phyloP scores from a whole-genome alignment of 1,140 invertebrate genomes.

The Philopotamus ludificatus region DNA sequence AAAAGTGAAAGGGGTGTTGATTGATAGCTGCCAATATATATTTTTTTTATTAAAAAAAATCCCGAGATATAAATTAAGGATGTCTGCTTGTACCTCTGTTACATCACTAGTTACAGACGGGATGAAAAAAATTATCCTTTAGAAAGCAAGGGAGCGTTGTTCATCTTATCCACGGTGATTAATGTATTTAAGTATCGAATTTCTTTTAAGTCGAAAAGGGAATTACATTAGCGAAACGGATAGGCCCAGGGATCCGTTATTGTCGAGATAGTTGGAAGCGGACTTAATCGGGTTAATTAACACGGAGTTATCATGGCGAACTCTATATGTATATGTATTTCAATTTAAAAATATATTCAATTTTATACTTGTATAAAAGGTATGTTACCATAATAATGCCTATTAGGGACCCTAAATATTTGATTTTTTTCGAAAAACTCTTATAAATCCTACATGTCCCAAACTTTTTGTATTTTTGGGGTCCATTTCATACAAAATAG shows the following conservation, averaged over 20 bases:
- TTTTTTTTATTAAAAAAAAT: no score
- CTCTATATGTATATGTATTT: no score
- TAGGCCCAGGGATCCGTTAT: conserved; percentile 14
- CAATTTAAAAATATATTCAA: no score
- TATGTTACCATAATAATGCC: no score
- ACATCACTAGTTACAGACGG: conserved; percentile 18
- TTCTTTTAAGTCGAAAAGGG: conserved; percentile 28
- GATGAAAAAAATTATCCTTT: conserved; percentile 27
- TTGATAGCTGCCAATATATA: conserved; percentile 2
- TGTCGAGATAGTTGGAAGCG: conserved; percentile 11
- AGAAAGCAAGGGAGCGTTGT: conserved; percentile 25
- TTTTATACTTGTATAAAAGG: no score
- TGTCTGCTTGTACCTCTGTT: conserved; percentile 24
- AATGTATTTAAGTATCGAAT: conserved; percentile 31
- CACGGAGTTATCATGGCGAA: no score
- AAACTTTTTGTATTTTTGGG: no score
- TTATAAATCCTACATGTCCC: no score
- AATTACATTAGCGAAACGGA: conserved; percentile 27
- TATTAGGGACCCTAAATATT: no score
- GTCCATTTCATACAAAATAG: no score
- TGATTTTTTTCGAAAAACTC: no score
- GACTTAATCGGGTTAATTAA: background rate
- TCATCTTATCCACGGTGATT: conserved; percentile 25
- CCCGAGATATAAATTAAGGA: conserved; percentile 32
- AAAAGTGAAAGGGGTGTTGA: conserved; percentile 20